phyloP scores from a whole-genome alignment of 2,888 invertebrate species.

The Drosophila sordidula region DNA sequence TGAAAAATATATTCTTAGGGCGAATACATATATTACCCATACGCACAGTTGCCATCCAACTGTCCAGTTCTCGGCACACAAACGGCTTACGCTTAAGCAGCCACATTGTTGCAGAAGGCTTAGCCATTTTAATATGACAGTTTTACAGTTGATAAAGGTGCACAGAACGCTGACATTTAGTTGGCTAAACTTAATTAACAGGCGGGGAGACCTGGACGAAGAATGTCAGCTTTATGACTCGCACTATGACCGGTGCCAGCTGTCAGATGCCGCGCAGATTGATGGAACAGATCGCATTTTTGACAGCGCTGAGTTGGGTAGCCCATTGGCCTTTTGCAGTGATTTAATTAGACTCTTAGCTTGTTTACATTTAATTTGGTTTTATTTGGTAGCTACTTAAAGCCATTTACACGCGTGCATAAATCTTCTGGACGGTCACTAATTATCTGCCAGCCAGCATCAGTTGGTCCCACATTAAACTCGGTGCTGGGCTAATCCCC shows the following conservation, averaged over 20 bases:
- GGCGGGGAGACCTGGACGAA: constrained; percentile 5
- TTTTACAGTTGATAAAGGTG: constrained; percentile 66
- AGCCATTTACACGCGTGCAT: constrained; percentile 76
- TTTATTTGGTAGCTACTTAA: constrained; percentile 71
- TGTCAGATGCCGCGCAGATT: constrained; percentile 48
- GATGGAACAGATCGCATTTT: constrained; percentile 63
- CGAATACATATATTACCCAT: constrained; percentile 19
- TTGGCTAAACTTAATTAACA: constrained; percentile 71
- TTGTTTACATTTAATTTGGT: constrained; percentile 71
- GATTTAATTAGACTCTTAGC: constrained; percentile 74
- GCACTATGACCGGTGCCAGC: constrained; percentile 19
- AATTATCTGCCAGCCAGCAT: constrained; percentile 75
- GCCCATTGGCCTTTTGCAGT: constrained; percentile 30
- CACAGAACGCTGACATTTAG: constrained; percentile 41
- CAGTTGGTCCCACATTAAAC: constrained; percentile 71
- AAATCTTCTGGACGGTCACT: constrained; percentile 72
- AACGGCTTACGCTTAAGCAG: constrained; percentile 18
- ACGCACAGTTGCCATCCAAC: constrained; percentile 1
- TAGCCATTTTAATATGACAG: constrained; percentile 56
- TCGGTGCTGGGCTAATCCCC: constrained; percentile 66
- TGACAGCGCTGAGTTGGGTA: constrained; percentile 63
- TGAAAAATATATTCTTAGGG: constrained; percentile 2
- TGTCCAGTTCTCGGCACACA: constrained; percentile 1
- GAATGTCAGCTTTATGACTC: constrained; percentile 31
- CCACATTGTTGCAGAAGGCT: constrained; percentile 33